Evolutionary conservation across 2,113 vertebrate species (phyloP).

Genomic region (Tetrax tetrax): DNA sequence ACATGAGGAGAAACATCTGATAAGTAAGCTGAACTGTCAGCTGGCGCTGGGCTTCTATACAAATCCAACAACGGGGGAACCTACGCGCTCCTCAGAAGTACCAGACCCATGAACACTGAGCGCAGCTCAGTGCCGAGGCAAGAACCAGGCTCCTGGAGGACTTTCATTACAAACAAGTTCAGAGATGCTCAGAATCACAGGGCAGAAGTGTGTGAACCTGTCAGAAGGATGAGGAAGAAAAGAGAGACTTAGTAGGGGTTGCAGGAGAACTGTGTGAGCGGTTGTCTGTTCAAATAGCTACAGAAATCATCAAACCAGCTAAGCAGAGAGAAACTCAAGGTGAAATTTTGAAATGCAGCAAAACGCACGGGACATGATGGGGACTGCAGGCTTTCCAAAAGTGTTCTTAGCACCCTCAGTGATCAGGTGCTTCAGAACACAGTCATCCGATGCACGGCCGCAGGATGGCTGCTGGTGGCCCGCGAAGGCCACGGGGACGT

Average conservation of each 20-base stretch:
- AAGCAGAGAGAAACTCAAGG: neutral
- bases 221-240: neutral
- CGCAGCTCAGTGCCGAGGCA: neutral
- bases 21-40: neutral
- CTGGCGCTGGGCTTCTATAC: too few relatives aligned
- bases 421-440: accelerated
- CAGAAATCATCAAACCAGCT: neutral
- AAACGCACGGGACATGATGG: neutral
- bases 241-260: neutral
- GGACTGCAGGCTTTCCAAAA: neutral
- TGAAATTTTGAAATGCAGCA: accelerated
- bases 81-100: accelerated
- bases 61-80: accelerated
- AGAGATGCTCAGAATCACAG: neutral
- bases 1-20: neutral
- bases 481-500: neutral
- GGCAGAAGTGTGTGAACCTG: neutral
- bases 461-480: neutral
- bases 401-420: accelerated
- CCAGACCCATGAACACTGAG: neutral
- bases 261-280: neutral
- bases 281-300: neutral
- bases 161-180: neutral
- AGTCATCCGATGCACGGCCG: accelerated
- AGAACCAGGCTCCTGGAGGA: neutral